Base-by-base conservation (phyloP, 2,888 invertebrate species). In the Drosophila borborema region DNA sequence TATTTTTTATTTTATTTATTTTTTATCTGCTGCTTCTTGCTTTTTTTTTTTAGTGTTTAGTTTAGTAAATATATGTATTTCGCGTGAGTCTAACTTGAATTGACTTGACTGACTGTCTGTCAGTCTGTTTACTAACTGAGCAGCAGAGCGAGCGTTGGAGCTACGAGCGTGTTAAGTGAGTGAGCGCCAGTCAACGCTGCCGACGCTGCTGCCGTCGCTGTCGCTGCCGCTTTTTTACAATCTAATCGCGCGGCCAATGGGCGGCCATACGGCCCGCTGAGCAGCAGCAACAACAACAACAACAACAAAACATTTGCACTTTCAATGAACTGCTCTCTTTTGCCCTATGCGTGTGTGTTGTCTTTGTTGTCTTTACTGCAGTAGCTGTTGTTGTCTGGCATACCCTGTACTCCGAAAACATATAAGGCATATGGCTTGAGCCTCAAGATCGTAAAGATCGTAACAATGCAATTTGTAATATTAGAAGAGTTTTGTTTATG, bases 191-290 rank as follows among this genome's bases (percentile, higher is more conserved):
- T 12, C 10, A 23, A 59, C 53, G 46, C 36, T 28, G 38, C 38
- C 28, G 53, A 7, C 10, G 36, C 4, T 5, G 23, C 23, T 2
- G 41, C 9, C 18, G 45, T 2, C 3, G 40, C 40, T 14, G 45
- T 7, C 12, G 28, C 28, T 2, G 64, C 38, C 31, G 49, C 31
- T 23, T 55, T 55, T 77, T 79, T 81, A 83, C 82, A 86, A 83
- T 83, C 83, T 83, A 86, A 83, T 83, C 86, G 83, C 74, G 74
- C 66, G 66, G 54, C 74, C 77, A 80, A 68, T 82, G 76, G 80
- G 80, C 80, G 80, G 77, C 77, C 82, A 34, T 64, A 67, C 72
- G 68, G 66, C 77, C 64, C 71, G 69, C 62, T 81, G 77, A 66
- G 82, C 77, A 73, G 3, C 69, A 40, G 2, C 41, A 41, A 3